Percentiles rank a stretch among this genome's conserved stretches.
These are phyloP conservation scores for Frankliniella fusca DNA, from an alignment of 2,888 invertebrate genomes.

Conservation along the genomic window DNA sequence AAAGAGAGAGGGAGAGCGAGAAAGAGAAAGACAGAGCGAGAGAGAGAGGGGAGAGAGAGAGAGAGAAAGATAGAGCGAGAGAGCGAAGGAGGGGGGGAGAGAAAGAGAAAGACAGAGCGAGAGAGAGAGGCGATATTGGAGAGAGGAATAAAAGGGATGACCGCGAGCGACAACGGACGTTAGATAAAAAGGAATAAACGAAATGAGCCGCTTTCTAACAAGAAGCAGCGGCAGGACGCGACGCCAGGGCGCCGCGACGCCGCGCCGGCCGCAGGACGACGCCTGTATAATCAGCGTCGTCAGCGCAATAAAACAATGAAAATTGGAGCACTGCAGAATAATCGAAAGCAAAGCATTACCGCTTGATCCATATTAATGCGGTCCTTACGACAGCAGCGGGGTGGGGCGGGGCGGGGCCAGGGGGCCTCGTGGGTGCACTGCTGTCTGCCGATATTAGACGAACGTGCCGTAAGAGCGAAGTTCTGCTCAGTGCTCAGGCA, in stretches of 20 bases:
- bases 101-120: no score
- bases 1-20: neutral
- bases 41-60: neutral
- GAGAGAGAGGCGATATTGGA: no score
- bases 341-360: slow-evolving; percentile 16
- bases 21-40: neutral
- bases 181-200: neutral
- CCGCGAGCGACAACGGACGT: no score
- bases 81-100: no score
- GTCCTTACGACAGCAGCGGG: neutral
- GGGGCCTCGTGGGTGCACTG: neutral
- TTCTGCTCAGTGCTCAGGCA: no score
- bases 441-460: neutral
- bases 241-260: neutral
- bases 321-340: slow-evolving; percentile 26
- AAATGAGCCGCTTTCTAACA: slow-evolving; percentile 17
- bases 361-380: slow-evolving; percentile 19
- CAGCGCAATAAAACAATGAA: slow-evolving; percentile 12
- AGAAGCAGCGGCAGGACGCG: neutral
- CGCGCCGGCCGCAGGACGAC: no score
- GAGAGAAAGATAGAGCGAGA: neutral
- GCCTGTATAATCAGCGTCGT: neutral
- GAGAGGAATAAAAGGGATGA: no score
- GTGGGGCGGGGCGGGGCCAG: neutral
- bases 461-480: neutral